Evolutionary conservation across 35 echinoderm and acorn worm genomes (phyloP).

Genomic region (Strongylocentrotus purpuratus): DNA sequence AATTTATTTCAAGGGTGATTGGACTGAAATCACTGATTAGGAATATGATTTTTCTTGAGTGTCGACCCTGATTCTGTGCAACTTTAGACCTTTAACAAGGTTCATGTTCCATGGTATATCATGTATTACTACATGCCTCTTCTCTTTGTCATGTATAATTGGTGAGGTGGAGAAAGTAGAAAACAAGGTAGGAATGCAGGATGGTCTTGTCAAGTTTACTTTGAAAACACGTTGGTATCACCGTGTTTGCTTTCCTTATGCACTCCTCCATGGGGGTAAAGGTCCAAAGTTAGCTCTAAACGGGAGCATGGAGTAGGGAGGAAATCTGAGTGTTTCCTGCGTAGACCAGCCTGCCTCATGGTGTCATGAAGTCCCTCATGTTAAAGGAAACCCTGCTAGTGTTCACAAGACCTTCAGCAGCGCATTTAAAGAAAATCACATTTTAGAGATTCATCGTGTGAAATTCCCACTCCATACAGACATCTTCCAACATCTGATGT

Average conservation of each 20-base stretch:
- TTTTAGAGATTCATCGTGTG: neutral
- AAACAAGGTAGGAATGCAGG: neutral
- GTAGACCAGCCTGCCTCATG: neutral
- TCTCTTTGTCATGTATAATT: neutral
- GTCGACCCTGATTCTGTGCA: too few species aligned
- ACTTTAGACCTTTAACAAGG: neutral
- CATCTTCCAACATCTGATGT: neutral
- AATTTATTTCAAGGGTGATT: too few species aligned
- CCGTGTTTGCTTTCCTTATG: neutral
- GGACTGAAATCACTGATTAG: too few species aligned
- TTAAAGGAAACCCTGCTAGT: neutral
- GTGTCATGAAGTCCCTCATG: neutral
- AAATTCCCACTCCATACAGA: neutral
- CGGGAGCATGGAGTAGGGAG: neutral
- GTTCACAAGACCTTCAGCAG: neutral
- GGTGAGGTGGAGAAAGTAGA: neutral
- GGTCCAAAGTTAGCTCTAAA: constrained; percentile 2
- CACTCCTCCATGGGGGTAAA: neutral
- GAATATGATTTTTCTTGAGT: too few species aligned
- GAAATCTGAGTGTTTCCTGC: neutral
- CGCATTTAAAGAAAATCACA: neutral
- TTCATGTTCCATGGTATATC: neutral
- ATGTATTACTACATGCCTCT: too few species aligned
- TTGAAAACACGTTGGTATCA: neutral
- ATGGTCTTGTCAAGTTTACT: neutral